A percentile compares a stretch with the other conserved stretches of the same genome.
phyloP scores from a whole-genome alignment of 1,140 invertebrate species.

The Zaprionus gabonicus region DNA sequence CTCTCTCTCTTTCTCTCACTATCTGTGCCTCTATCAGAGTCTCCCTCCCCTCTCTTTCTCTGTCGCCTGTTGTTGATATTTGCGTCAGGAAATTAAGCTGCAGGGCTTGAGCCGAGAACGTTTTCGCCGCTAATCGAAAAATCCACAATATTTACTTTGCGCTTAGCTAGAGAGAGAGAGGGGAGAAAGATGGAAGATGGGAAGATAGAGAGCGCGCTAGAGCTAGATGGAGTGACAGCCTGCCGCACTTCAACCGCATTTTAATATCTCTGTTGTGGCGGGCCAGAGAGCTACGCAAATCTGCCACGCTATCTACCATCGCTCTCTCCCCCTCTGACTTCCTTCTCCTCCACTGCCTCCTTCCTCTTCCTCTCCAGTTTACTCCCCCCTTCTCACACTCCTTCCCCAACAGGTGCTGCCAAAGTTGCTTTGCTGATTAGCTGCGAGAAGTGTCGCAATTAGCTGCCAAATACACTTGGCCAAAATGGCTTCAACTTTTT shows the following conservation, averaged over 20 bases:
- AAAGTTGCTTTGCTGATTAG: constrained; percentile 61
- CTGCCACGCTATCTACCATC: not conserved
- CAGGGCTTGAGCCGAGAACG: constrained; percentile 41
- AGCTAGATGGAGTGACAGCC: not conserved
- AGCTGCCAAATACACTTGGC: constrained; percentile 36
- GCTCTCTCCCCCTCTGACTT: not conserved
- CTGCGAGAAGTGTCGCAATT: constrained; percentile 70
- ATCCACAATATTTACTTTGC: constrained; percentile 40
- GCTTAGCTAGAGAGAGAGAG: not conserved
- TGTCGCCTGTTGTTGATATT: constrained; percentile 68
- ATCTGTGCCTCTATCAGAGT: not conserved
- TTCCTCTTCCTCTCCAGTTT: not conserved
- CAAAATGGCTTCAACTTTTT: constrained; percentile 39
- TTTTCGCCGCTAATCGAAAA: constrained; percentile 45
- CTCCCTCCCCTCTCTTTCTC: not conserved
- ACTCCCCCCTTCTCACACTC: not conserved
- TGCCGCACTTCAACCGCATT: not conserved
- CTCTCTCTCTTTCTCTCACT: not conserved
- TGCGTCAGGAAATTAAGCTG: constrained; percentile 76
- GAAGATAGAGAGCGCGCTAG: not conserved
- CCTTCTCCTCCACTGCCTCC: not conserved
- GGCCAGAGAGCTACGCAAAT: not conserved
- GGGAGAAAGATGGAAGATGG: not conserved
- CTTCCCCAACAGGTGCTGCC: constrained; percentile 18
- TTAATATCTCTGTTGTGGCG: constrained; percentile 6